A percentile compares a stretch with the other conserved stretches of the same genome.
Evolutionary conservation across 2,888 invertebrate species (phyloP).

Genomic region (Apodemia arnacis): DNA sequence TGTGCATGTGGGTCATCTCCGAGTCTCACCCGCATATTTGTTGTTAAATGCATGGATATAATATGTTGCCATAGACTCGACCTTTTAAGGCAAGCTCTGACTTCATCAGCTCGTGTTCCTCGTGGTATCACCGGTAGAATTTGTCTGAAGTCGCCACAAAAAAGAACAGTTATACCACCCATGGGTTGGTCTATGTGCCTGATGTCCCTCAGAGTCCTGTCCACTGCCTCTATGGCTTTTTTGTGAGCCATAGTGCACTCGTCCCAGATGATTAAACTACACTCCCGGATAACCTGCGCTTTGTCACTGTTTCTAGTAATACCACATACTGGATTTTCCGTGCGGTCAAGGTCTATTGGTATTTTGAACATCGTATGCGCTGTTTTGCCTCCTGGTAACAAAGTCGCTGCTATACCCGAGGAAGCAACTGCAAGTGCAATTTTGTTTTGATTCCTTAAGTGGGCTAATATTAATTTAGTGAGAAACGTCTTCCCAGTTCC

Average conservation of each 20-base stretch:
- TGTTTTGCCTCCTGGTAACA: slow-evolving; percentile 22
- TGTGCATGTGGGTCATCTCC: slow-evolving; percentile 16
- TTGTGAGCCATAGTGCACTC: background rate
- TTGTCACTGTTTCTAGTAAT: slow-evolving; percentile 1
- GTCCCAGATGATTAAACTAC: background rate
- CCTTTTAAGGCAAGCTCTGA: slow-evolving; percentile 43
- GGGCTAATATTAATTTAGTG: slow-evolving; percentile 49
- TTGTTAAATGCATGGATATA: slow-evolving; percentile 37
- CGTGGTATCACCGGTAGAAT: background rate
- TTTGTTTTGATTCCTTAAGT: slow-evolving; percentile 42
- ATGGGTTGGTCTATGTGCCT: background rate
- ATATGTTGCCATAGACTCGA: slow-evolving; percentile 29
- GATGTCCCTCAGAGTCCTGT: too few relatives aligned
- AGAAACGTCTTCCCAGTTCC: slow-evolving; percentile 68
- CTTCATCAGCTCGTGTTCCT: slow-evolving; percentile 10
- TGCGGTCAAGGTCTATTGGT: slow-evolving; percentile 7
- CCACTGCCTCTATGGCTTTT: too few relatives aligned
- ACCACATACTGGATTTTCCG: slow-evolving; percentile 9
- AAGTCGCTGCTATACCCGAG: slow-evolving; percentile 62
- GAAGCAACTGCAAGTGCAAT: slow-evolving; percentile 65
- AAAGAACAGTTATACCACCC: slow-evolving; percentile 20
- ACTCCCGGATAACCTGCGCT: background rate
- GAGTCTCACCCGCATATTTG: slow-evolving; percentile 31
- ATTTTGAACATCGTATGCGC: slow-evolving; percentile 6
- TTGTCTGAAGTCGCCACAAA: slow-evolving; percentile 36